Evolutionary conservation across 1,140 invertebrate species (phyloP), one percentile per base, ranked within the genome.

Genomic region (Calosoma granatense): DNA sequence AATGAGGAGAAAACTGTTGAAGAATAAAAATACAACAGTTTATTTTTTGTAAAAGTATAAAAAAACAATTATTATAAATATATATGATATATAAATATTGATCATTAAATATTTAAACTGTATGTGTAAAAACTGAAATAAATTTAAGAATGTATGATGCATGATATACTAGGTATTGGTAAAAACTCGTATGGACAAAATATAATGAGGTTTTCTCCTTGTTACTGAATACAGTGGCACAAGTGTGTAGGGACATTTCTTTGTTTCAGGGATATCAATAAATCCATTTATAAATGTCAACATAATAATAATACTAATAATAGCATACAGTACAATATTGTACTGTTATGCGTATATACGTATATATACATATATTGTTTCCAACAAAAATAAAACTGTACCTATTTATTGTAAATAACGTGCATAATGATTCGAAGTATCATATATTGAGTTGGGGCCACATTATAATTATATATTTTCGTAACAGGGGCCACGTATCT

Each of bases 41-140:
- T 66, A 68, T 70, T 67, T 70, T 68, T 68, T 63, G 66, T 47
- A 68, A 65, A 65, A 65, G 63, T 66, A 68, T 68, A 67, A 66
- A 65, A 60, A 60, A 63, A 59, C 62, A 64, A 66, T 65, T 63
- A 61, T 65, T 58, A 47, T 47, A 47, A 65, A 63, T 64, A 67
- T 60, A 57, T 57, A 47, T 41, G 59, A 63, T 67, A 65, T 65
- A 63, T 65, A 65, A 61, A 56, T 65, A 64, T 63, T 61, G 62
- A 64, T 65, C 63, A 66, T 59, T 65, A 64, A 67, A 64, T 63
- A 47, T 47, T 47, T 47, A 47, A 47, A 47, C 41, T 47, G 52
- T 67, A 62, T 62, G 56, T 68, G 67, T 65, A 67, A 67, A 47
- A 65, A 67, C 61, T 56, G 56, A 47, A 47, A 60, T 55, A 56